These are phyloP conservation scores for Drosophila emarginata DNA, from an alignment of 2,888 invertebrate species.

Conservation along the genomic window DNA sequence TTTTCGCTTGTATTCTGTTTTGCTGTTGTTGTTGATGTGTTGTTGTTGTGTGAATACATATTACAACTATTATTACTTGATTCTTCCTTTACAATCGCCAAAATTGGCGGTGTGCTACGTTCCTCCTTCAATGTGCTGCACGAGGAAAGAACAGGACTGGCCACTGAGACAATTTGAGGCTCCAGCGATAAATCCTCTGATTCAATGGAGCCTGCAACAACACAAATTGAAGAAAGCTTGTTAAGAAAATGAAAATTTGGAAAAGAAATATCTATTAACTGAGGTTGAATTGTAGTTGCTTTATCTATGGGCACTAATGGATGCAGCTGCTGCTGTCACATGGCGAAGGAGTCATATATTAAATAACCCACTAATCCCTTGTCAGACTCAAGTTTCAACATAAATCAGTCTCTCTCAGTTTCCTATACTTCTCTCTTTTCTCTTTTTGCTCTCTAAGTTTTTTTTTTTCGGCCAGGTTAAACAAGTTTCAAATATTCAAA, in stretches of 20 bases:
- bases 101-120: slow-evolving; percentile 87
- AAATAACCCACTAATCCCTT: slow-evolving; percentile 75
- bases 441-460: background rate
- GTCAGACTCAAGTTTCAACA: slow-evolving; percentile 67
- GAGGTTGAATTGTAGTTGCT: slow-evolving; percentile 46
- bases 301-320: slow-evolving; percentile 71
- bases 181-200: slow-evolving; percentile 90
- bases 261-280: background rate
- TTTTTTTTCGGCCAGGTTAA: slow-evolving; percentile 45
- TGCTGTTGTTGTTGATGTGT: slow-evolving; percentile 64
- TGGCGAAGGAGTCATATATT: slow-evolving; percentile 22
- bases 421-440: slow-evolving; percentile 8
- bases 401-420: slow-evolving; percentile 62
- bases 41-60: slow-evolving; percentile 82
- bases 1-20: slow-evolving; percentile 49
- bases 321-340: slow-evolving; percentile 71
- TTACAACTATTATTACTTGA: slow-evolving; percentile 87
- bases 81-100: slow-evolving; percentile 87
- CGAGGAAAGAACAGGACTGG: slow-evolving; percentile 83
- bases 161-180: slow-evolving; percentile 82
- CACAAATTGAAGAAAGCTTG: background rate
- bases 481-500: slow-evolving; percentile 5
- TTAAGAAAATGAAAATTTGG: background rate
- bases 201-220: slow-evolving; percentile 88
- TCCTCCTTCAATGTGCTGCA: slow-evolving; percentile 87